A percentile compares a stretch with the other conserved stretches of the same genome.
Evolutionary conservation across 2,797 vertebrate genomes (phyloP).

Genomic region (Fratercula arctica): DNA sequence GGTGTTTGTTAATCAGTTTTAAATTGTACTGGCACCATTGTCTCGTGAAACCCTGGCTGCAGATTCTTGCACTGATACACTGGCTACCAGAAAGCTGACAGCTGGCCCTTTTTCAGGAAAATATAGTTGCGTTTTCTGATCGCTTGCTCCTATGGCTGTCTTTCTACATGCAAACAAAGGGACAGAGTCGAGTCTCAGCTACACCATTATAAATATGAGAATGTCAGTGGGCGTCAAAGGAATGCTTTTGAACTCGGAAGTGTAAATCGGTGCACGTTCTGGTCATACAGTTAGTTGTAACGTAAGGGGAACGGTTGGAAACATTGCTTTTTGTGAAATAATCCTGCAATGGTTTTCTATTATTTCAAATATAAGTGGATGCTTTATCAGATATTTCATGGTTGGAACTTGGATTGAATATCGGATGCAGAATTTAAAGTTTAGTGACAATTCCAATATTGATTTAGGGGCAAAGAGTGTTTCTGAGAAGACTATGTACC

Average conservation of each 20-base stretch:
- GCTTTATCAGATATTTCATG: neutral
- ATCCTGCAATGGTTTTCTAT: neutral
- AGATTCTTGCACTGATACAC: neutral
- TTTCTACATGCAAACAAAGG: constrained; percentile 29
- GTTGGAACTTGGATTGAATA: neutral
- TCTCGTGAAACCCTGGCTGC: constrained; percentile 48
- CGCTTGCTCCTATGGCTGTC: constrained; percentile 25
- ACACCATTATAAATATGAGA: neutral
- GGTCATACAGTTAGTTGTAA: neutral
- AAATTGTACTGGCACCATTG: neutral
- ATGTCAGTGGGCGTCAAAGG: neutral
- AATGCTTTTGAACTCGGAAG: neutral
- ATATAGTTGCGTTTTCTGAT: constrained; percentile 49
- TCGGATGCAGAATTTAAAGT: neutral
- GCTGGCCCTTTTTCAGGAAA: constrained; percentile 58
- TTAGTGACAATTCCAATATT: neutral
- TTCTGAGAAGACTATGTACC: neutral
- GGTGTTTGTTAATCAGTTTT: constrained; percentile 49
- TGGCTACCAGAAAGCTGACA: constrained; percentile 36
- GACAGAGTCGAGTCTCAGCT: neutral
- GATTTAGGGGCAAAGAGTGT: neutral
- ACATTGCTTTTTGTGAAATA: neutral
- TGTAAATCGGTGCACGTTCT: neutral
- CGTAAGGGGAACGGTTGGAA: neutral
- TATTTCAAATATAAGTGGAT: neutral